These are phyloP conservation scores for Plemyria rubiginata DNA, from an alignment of 2,888 invertebrate species.

Conservation along the genomic window DNA sequence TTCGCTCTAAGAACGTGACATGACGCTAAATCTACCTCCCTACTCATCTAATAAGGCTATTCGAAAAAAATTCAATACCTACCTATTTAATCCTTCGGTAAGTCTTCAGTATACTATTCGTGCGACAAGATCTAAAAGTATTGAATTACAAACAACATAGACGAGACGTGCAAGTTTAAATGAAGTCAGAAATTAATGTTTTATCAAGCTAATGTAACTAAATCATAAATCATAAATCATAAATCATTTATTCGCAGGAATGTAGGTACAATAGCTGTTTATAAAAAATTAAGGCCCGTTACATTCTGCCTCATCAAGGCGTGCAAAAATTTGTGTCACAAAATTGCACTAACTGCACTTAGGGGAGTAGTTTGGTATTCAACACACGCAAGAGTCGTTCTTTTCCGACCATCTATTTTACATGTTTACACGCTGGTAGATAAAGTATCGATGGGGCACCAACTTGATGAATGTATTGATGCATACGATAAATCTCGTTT, in stretches of 20 bases:
- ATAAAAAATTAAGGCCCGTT: too few relatives aligned
- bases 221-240: too few relatives aligned
- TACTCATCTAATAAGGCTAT: slow-evolving; percentile 64
- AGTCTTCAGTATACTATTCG: slow-evolving; percentile 9
- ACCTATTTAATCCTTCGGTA: slow-evolving; percentile 34
- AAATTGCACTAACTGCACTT: slow-evolving; percentile 41
- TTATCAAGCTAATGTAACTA: slow-evolving; percentile 49
- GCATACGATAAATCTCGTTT: slow-evolving; percentile 35
- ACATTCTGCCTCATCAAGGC: too few relatives aligned
- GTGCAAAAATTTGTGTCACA: too few relatives aligned
- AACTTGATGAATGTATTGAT: slow-evolving; percentile 27
- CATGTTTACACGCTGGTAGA: slow-evolving; percentile 51
- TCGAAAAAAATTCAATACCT: slow-evolving; percentile 40
- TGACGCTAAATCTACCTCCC: slow-evolving; percentile 63
- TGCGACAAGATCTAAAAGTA: slow-evolving; percentile 6
- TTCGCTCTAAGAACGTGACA: slow-evolving; percentile 66
- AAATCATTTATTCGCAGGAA: too few relatives aligned
- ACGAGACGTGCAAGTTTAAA: slow-evolving; percentile 38
- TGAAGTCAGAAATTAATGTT: slow-evolving; percentile 52
- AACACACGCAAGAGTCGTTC: slow-evolving; percentile 57
- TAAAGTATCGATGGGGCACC: slow-evolving; percentile 37
- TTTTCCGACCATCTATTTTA: slow-evolving; percentile 53
- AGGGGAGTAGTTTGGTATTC: slow-evolving; percentile 54
- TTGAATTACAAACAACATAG: slow-evolving; percentile 25
- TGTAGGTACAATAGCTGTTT: too few relatives aligned